A percentile compares a stretch with the other conserved stretches of the same genome.
Conservation (phyloP, 2,797 vertebrate species). For the Cossypha niveicapilla region DNA sequence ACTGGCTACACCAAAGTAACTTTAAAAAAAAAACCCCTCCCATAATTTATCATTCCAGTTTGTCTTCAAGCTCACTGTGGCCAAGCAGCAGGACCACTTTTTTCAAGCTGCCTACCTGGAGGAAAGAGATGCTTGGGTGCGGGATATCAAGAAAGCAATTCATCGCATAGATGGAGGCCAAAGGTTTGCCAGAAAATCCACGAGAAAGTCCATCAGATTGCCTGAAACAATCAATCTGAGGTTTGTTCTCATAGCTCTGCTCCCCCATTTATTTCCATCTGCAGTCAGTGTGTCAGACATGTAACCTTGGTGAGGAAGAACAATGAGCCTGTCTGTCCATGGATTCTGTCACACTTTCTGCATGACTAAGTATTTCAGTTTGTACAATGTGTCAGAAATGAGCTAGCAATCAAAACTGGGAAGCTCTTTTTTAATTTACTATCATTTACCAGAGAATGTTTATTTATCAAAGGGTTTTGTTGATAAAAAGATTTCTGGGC, state of each 20-base stretch:
- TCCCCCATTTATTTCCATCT: neutral
- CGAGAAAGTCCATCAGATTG: slow-evolving; percentile 88
- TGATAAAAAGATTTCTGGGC: neutral
- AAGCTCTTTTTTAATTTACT: neutral
- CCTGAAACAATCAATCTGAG: slow-evolving; percentile 86
- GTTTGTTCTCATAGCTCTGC: slow-evolving; percentile 69
- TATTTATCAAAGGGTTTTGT: neutral
- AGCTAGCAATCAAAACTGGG: neutral
- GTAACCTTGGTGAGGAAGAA: neutral
- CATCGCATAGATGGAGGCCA: slow-evolving; percentile 83
- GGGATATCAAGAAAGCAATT: slow-evolving; percentile 88
- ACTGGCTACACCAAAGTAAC: neutral
- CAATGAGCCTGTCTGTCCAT: neutral
- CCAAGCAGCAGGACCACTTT: slow-evolving; percentile 92
- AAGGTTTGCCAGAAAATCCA: slow-evolving; percentile 92
- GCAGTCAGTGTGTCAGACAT: neutral
- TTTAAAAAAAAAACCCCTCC: neutral
- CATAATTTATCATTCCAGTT: slow-evolving; percentile 75
- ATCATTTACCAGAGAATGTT: neutral
- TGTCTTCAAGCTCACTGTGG: slow-evolving; percentile 88
- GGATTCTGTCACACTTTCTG: neutral
- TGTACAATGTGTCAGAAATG: neutral
- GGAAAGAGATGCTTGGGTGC: slow-evolving; percentile 91
- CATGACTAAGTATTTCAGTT: neutral
- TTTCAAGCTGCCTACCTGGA: slow-evolving; percentile 92